Evolutionary conservation across 64 coral and sea anemone species (phyloP), one percentile per base, ranked within the genome.

Genomic region (Acropora tenuis): DNA sequence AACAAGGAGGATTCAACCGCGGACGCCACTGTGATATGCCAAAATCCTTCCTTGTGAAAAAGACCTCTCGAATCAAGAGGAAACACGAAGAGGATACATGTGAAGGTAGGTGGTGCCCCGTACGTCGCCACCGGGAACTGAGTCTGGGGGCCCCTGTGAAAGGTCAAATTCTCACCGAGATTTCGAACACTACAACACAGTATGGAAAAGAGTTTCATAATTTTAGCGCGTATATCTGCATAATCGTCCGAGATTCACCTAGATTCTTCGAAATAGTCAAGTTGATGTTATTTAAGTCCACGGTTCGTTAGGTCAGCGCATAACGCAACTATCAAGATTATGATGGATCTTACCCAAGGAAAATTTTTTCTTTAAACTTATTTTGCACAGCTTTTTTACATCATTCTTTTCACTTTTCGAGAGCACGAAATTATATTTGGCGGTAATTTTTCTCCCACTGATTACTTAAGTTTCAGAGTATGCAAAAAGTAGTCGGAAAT

Each of bases 11-110:
- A 18, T 49, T 43, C 11, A 12, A 65, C 6, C 43, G 63, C 46
- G 15, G 42, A 71, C 43, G 82, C 47, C 18, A 40, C 44, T 46
- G 61, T 69, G 82, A 85, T 87, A 93, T 93, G 91, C 91, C 91
- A 66, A 93, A 77, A 74, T 93, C 91, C 50, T 93, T 93, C 77
- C 77, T 93, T 16, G 84, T 93, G 44, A 93, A 93, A 78, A 87
- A 93, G 30, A 46, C 61, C 76, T 79, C 83, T 66, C 84, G 84
- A 61, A 86, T 18, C 65, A 93, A 93, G 77, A 84, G 91, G 42
- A 87, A 74, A 41, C 47, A 87, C 58, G 60, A 75, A 44, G 78
- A 93, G 50, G 91, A 93, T 3, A 42, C 44, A 66, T 47, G 66
- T 15, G 47, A 79, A 18, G 83, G 91, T 93, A 78, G 41, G 75